Conservation (phyloP, 2,888 invertebrate species). For the Macrophya alboannulata region DNA sequence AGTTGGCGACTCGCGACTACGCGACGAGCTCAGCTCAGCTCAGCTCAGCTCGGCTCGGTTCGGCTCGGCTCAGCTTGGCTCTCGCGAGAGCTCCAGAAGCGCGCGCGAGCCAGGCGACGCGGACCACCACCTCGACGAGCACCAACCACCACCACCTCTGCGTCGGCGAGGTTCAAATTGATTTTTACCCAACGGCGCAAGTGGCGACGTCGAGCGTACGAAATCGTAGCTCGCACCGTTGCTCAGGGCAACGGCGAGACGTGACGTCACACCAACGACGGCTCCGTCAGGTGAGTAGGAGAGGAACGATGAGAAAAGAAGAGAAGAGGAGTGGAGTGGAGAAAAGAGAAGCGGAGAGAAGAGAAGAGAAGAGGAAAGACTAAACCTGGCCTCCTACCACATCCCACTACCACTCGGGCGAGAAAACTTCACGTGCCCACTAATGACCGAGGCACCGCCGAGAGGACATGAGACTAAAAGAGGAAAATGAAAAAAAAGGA, state of each 20-base stretch:
- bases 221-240: slow-evolving; percentile 48
- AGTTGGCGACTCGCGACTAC: slow-evolving; percentile 75
- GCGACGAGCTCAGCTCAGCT: slow-evolving; percentile 66
- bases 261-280: slow-evolving; percentile 50
- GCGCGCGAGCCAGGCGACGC: slow-evolving; percentile 62
- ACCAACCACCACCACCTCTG: slow-evolving; percentile 55
- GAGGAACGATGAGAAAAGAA: background rate
- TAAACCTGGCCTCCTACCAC: slow-evolving; percentile 27
- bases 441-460: slow-evolving; percentile 49
- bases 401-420: slow-evolving; percentile 35
- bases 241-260: slow-evolving; percentile 46
- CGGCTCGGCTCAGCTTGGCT: slow-evolving; percentile 61
- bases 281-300: slow-evolving; percentile 45
- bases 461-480: slow-evolving; percentile 21
- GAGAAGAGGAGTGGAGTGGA: background rate
- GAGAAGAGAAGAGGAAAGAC: slow-evolving; percentile 26
- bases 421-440: slow-evolving; percentile 37
- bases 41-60: slow-evolving; percentile 58
- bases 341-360: background rate
- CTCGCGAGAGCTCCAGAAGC: slow-evolving; percentile 52
- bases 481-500: background rate
- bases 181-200: slow-evolving; percentile 77
- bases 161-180: slow-evolving; percentile 72
- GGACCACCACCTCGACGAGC: slow-evolving; percentile 50
- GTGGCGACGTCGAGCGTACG: slow-evolving; percentile 76